Percentiles rank a stretch among this genome's conserved stretches.
These are phyloP conservation scores for Calidris pugnax DNA, from an alignment of 2,113 vertebrate genomes.

Conservation along the genomic window DNA sequence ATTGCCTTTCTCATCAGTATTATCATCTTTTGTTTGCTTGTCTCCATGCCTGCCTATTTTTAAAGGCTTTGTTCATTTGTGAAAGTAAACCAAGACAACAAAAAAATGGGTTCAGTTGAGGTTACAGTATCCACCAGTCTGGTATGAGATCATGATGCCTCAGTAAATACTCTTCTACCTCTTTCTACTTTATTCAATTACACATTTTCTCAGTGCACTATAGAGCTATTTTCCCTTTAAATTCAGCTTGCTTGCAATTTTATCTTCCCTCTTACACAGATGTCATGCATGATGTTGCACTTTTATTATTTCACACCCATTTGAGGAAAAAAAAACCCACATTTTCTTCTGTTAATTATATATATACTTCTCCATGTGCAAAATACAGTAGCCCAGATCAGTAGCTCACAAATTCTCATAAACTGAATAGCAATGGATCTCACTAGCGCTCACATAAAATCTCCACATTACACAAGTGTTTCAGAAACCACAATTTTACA, in stretches of 20 bases:
- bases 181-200: background rate
- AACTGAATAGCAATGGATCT: background rate
- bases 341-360: background rate
- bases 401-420: background rate
- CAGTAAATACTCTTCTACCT: background rate
- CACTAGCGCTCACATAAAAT: background rate
- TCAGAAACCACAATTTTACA: background rate
- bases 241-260: background rate
- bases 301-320: background rate
- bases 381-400: background rate
- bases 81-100: background rate
- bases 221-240: background rate
- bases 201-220: background rate
- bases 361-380: background rate
- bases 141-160: background rate
- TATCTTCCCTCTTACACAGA: background rate
- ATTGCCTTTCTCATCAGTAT: background rate
- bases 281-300: background rate
- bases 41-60: background rate
- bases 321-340: background rate
- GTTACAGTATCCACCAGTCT: background rate
- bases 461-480: background rate
- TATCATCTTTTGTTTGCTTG: background rate
- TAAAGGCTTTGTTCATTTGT: background rate
- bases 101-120: background rate